Percentiles rank a stretch among this genome's conserved stretches.
Evolutionary conservation across 2,113 vertebrate species (phyloP).

Genomic region (Hyperopisus bebe): DNA sequence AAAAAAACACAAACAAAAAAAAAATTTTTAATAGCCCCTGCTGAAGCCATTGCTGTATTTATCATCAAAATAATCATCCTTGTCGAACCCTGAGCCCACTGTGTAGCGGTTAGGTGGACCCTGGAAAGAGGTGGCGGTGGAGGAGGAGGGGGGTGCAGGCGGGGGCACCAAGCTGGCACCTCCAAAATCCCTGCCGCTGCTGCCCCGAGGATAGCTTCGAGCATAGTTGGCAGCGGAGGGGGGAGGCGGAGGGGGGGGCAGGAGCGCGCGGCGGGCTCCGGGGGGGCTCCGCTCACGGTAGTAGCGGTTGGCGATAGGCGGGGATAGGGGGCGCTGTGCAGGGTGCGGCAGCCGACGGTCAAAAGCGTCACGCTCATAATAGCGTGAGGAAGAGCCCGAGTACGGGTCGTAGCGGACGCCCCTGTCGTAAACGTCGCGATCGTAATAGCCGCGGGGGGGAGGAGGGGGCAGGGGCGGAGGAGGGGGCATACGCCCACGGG

Average conservation of each 20-base stretch:
- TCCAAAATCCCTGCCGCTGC: slow-evolving; percentile 24
- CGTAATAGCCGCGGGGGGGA: slow-evolving; percentile 45
- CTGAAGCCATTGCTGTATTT: slow-evolving; percentile 53
- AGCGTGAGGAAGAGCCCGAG: slow-evolving; percentile 34
- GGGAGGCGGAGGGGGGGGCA: slow-evolving; percentile 38
- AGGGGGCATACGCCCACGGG: slow-evolving; percentile 37
- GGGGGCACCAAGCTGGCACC: slow-evolving; percentile 27
- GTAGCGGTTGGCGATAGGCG: slow-evolving; percentile 33
- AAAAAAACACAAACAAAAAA: neutral
- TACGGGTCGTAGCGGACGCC: slow-evolving; percentile 49
- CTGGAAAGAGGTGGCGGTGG: slow-evolving; percentile 27
- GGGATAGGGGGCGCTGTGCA: slow-evolving; percentile 34
- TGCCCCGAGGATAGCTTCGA: slow-evolving; percentile 41
- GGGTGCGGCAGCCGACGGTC: slow-evolving; percentile 42
- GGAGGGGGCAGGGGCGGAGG: slow-evolving; percentile 39
- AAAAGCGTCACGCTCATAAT: slow-evolving; percentile 45
- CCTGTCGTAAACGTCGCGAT: slow-evolving; percentile 47
- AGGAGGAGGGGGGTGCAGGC: slow-evolving; percentile 25
- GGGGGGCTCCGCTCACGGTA: slow-evolving; percentile 57
- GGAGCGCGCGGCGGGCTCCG: slow-evolving; percentile 44
- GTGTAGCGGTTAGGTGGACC: slow-evolving; percentile 45
- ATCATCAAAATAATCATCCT: slow-evolving; percentile 56
- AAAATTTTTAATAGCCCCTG: slow-evolving; percentile 34
- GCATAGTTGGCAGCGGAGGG: slow-evolving; percentile 36
- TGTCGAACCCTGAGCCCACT: slow-evolving; percentile 48